Percentiles rank a stretch among this genome's conserved stretches.
These are phyloP conservation scores for Tretioscincus oriximinensis DNA, from an alignment of 2,113 vertebrate genomes.

Conservation along the genomic window DNA sequence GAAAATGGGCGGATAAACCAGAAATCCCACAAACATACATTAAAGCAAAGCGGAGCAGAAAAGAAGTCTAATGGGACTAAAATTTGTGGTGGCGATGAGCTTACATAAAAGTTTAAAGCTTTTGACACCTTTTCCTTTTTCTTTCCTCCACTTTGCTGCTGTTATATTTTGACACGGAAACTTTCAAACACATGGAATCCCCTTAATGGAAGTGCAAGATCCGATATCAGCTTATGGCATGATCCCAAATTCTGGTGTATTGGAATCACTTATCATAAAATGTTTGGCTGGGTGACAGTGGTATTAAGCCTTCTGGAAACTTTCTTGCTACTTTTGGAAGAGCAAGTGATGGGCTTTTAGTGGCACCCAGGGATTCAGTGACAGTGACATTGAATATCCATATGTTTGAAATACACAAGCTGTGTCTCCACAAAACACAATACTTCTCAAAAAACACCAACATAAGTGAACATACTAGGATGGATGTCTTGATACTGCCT, in stretches of 20 bases:
- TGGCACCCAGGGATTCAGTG: neutral
- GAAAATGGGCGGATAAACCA: too few relatives aligned
- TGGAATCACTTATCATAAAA: conserved; percentile 38
- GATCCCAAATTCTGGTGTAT: conserved; percentile 49
- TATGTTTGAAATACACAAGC: conserved; percentile 29
- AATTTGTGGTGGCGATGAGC: too few relatives aligned
- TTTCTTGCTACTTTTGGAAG: conserved; percentile 9
- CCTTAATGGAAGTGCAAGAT: conserved; percentile 22
- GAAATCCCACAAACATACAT: too few relatives aligned
- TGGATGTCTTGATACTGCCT: too few relatives aligned
- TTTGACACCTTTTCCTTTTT: neutral
- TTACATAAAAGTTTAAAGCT: neutral
- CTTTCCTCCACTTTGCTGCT: neutral
- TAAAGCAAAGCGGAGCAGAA: too few relatives aligned
- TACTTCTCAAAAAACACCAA: conserved; percentile 17
- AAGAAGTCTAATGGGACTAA: too few relatives aligned
- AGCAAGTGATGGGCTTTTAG: conserved; percentile 27
- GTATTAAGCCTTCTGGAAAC: conserved; percentile 30
- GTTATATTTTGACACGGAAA: neutral
- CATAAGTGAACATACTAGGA: conserved; percentile 20
- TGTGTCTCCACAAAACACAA: conserved; percentile 21
- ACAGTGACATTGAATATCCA: conserved; percentile 35
- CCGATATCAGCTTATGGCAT: conserved; percentile 24
- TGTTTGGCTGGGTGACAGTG: conserved; percentile 25
- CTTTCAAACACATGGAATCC: conserved; percentile 44